These are phyloP conservation scores for Diprion similis DNA, from an alignment of 1,140 invertebrate species.

Conservation along the genomic window DNA sequence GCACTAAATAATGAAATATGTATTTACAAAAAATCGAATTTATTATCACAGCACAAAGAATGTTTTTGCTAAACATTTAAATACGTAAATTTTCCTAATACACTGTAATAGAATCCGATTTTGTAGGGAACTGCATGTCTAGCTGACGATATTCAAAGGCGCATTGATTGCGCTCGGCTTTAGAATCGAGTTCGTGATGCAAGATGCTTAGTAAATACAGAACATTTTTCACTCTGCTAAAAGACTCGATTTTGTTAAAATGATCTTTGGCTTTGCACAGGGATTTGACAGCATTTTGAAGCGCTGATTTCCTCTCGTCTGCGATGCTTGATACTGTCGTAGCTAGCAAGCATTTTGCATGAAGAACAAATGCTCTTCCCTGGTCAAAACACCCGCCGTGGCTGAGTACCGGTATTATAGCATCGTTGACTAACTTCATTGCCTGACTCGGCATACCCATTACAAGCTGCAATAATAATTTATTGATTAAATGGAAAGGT, in stretches of 20 bases:
- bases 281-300: constrained; percentile 70
- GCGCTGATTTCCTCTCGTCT: constrained; percentile 61
- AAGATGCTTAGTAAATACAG: constrained; percentile 69
- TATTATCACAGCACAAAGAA: no score
- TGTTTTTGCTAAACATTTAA: no score
- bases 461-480: constrained; percentile 64
- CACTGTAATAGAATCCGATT: constrained; percentile 42
- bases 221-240: constrained; percentile 74
- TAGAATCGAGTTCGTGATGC: constrained; percentile 72
- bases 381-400: constrained; percentile 84
- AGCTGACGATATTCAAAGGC: constrained; percentile 75
- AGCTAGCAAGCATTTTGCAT: constrained; percentile 74
- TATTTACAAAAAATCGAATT: no score
- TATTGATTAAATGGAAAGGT: constrained; percentile 21
- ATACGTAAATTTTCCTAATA: constrained; percentile 30
- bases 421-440: constrained; percentile 71
- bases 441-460: constrained; percentile 79
- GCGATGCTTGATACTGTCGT: constrained; percentile 56
- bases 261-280: constrained; percentile 71
- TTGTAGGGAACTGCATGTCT: constrained; percentile 69
- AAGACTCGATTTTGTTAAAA: constrained; percentile 78
- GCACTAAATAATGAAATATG: no score
- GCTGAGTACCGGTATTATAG: constrained; percentile 75
- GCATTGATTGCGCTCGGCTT: constrained; percentile 73
- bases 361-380: constrained; percentile 70